These are phyloP conservation scores for Pristionchus mayeri DNA, from an alignment of 2,888 invertebrate species.

Conservation along the genomic window DNA sequence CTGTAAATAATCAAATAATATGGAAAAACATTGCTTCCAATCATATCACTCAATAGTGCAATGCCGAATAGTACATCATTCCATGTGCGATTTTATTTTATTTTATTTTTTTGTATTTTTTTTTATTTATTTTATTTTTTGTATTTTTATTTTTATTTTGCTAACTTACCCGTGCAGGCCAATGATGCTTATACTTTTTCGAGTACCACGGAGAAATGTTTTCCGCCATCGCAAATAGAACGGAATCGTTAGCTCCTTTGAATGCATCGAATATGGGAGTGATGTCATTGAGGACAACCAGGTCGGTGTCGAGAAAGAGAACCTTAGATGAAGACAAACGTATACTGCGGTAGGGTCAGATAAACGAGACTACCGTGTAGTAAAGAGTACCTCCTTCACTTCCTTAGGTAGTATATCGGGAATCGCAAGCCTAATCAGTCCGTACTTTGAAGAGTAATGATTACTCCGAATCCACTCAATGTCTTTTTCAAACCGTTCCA, in stretches of 20 bases:
- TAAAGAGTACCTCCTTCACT: constrained; percentile 25
- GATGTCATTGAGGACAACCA: neutral
- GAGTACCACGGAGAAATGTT: constrained; percentile 59
- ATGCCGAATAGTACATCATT: too few species aligned
- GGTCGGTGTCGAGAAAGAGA: neutral
- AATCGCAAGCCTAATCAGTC: constrained; percentile 57
- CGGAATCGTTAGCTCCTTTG: constrained; percentile 45
- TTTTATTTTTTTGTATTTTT: too few species aligned
- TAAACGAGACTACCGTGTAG: too few species aligned
- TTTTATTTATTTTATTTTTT: too few species aligned
- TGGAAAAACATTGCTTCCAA: neutral
- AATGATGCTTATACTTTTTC: neutral
- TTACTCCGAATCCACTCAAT: constrained; percentile 61
- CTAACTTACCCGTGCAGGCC: constrained; percentile 22
- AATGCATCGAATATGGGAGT: neutral
- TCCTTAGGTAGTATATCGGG: constrained; percentile 54
- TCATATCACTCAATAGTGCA: too few species aligned
- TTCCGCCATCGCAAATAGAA: constrained; percentile 58
- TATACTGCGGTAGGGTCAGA: neutral
- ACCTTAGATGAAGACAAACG: neutral
- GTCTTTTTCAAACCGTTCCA: constrained; percentile 49
- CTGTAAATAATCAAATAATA: constrained; percentile 61
- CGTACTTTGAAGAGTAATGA: constrained; percentile 59
- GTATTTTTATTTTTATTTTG: neutral
- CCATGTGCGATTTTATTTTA: too few species aligned